Percentiles rank a stretch among this genome's conserved stretches.
Evolutionary conservation across 2,888 invertebrate genomes (phyloP).

Genomic region (Hyposoter dolosus): DNA sequence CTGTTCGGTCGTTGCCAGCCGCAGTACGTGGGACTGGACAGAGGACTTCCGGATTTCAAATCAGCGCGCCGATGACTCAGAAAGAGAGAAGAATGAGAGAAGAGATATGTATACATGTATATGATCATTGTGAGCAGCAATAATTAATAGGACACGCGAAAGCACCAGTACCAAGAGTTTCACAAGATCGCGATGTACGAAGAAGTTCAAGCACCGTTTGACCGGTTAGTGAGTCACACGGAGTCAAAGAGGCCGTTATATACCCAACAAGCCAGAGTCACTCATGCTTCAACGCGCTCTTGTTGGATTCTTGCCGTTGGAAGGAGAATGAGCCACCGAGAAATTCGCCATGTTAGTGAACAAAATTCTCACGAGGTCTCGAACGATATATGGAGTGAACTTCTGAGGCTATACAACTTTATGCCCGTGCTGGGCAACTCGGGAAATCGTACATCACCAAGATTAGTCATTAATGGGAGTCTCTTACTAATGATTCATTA

Average conservation of each 20-base stretch:
- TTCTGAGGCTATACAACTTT: slow-evolving; percentile 36
- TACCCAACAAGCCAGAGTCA: slow-evolving; percentile 43
- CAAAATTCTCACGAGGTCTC: slow-evolving; percentile 62
- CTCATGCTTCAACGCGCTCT: slow-evolving; percentile 33
- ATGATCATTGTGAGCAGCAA: slow-evolving; percentile 36
- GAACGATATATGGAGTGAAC: slow-evolving; percentile 12
- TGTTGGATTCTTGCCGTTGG: slow-evolving; percentile 38
- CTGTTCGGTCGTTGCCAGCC: neutral
- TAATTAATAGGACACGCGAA: slow-evolving; percentile 57
- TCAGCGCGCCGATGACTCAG: slow-evolving; percentile 54
- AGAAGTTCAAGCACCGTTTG: slow-evolving; percentile 80
- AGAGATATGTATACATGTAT: neutral
- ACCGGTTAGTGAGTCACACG: slow-evolving; percentile 78
- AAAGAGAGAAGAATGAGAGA: slow-evolving; percentile 20
- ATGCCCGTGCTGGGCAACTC: slow-evolving; percentile 29
- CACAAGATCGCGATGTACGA: slow-evolving; percentile 50
- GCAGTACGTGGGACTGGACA: neutral
- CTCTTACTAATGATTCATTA: neutral
- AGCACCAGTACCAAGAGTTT: slow-evolving; percentile 38
- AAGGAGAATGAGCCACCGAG: slow-evolving; percentile 46
- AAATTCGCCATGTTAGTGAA: slow-evolving; percentile 36
- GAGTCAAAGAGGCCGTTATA: slow-evolving; percentile 68
- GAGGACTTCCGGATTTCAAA: slow-evolving; percentile 43
- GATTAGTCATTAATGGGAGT: neutral
- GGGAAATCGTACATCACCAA: neutral